Percentiles rank a stretch among this genome's conserved stretches.
These are phyloP conservation scores for Acronicta leporina DNA, from an alignment of 2,888 invertebrate genomes.

Conservation along the genomic window DNA sequence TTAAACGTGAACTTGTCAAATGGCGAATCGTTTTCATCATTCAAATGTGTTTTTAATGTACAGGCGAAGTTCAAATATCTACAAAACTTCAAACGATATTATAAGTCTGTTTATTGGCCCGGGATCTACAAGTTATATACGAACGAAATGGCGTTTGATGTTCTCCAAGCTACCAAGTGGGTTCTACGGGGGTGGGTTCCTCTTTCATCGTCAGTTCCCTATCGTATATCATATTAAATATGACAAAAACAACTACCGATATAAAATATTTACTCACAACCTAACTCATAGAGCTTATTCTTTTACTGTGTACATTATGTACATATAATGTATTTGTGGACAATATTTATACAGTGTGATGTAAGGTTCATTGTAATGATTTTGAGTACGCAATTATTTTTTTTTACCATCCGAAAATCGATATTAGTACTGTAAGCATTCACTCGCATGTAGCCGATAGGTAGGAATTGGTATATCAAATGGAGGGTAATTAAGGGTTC, in stretches of 20 bases:
- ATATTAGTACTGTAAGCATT: background rate
- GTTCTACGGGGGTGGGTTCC: constrained; percentile 9
- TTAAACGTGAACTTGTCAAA: constrained; percentile 28
- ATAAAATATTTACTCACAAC: constrained; percentile 30
- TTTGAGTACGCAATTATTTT: background rate
- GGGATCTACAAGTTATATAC: constrained; percentile 17
- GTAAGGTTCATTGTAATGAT: background rate
- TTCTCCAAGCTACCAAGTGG: constrained; percentile 5
- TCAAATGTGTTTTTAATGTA: constrained; percentile 27
- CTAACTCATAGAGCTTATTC: constrained; percentile 20
- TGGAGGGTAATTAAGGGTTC: constrained; percentile 29
- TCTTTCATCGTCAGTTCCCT: constrained; percentile 28
- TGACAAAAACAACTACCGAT: constrained; percentile 37
- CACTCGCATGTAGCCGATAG: background rate
- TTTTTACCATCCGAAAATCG: background rate
- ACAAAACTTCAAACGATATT: constrained; percentile 35
- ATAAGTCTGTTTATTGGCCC: constrained; percentile 28
- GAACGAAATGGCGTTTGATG: constrained; percentile 27
- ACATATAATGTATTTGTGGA: constrained; percentile 7
- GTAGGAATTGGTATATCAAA: constrained; percentile 21
- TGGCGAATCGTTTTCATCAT: constrained; percentile 15
- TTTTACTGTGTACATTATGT: constrained; percentile 13
- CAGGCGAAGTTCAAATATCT: constrained; percentile 32
- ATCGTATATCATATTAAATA: constrained; percentile 32
- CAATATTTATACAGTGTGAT: constrained; percentile 2